Evolutionary conservation across 2,797 vertebrate species (phyloP).

Genomic region (Molossus alvarezi): DNA sequence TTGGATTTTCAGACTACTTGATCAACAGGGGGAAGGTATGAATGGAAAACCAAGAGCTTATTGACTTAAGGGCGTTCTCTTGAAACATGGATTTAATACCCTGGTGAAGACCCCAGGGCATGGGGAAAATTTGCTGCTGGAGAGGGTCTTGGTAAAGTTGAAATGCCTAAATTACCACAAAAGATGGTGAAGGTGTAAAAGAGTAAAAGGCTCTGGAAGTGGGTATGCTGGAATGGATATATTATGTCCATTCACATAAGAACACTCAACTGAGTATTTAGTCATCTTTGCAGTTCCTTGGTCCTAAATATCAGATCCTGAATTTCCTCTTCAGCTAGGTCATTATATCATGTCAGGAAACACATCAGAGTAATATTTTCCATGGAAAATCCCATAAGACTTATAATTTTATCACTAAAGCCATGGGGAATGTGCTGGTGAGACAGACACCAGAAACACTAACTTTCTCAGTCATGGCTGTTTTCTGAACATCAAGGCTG

Average conservation of each 20-base stretch:
- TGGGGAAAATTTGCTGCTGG: background rate
- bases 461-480: background rate
- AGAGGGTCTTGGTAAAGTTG: background rate
- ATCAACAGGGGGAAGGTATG: background rate
- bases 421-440: background rate
- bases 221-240: background rate
- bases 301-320: background rate
- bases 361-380: background rate
- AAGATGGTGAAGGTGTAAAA: background rate
- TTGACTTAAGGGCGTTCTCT: background rate
- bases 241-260: background rate
- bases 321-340: background rate
- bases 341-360: background rate
- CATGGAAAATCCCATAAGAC: background rate
- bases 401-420: background rate
- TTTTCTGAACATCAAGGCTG: conserved; percentile 10
- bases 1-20: background rate
- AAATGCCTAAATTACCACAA: background rate
- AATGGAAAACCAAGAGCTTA: background rate
- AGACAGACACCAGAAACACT: background rate
- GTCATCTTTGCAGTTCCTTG: background rate
- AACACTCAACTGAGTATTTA: background rate
- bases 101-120: background rate
- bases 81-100: background rate
- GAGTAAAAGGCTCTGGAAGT: background rate